Evolutionary conservation across 2,113 vertebrate species (phyloP).

Genomic region (Lepus americanus): DNA sequence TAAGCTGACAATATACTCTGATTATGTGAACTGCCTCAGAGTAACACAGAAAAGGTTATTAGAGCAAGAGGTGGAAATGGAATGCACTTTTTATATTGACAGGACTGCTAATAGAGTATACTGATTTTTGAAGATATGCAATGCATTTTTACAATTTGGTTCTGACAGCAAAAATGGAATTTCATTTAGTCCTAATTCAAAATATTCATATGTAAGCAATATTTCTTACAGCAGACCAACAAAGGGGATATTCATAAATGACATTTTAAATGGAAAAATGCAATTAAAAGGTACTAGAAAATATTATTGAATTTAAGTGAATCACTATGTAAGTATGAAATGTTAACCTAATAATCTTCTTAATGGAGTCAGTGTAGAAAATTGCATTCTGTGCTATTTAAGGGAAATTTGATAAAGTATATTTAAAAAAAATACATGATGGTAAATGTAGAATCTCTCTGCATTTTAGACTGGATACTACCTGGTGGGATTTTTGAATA

Average conservation of each 20-base stretch:
- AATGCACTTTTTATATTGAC: conserved; percentile 97
- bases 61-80: conserved; percentile 91
- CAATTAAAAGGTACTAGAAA: conserved; percentile 83
- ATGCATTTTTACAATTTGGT: conserved; percentile 87
- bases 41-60: conserved; percentile 94
- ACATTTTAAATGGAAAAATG: conserved; percentile 76
- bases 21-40: conserved; percentile 91
- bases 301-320: conserved; percentile 80
- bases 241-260: conserved; percentile 75
- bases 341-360: conserved; percentile 77
- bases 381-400: conserved; percentile 75
- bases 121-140: conserved; percentile 88
- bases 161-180: conserved; percentile 86
- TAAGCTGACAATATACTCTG: conserved; percentile 95
- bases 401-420: conserved; percentile 67
- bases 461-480: conserved; percentile 47
- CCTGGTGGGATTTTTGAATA: conserved; percentile 73
- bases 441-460: conserved; percentile 40
- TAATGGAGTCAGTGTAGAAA: conserved; percentile 55
- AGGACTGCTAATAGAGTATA: conserved; percentile 94
- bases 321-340: conserved; percentile 50
- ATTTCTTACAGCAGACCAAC: conserved; percentile 75
- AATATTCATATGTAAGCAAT: conserved; percentile 85
- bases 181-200: conserved; percentile 88
- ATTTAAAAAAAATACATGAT: conserved; percentile 71